Conservation (phyloP, 2,888 invertebrate species). For the Drosophila incognita region DNA sequence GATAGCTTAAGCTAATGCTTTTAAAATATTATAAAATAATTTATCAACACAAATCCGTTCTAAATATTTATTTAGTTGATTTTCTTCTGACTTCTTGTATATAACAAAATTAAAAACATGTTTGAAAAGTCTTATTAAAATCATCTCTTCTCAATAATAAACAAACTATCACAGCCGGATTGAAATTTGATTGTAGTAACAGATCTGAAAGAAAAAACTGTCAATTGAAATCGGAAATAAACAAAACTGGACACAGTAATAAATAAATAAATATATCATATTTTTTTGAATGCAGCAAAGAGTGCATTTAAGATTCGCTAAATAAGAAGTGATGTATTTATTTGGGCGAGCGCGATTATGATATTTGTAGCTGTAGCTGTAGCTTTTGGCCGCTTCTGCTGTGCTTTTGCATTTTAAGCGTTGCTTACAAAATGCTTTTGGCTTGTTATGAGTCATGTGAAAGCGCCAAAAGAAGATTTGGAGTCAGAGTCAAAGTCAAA, state of each 20-base stretch:
- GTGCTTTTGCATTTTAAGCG: conserved; percentile 68
- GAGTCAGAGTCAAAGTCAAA: conserved; percentile 33
- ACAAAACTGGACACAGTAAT: background rate
- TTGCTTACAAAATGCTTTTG: conserved; percentile 68
- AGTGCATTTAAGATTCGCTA: conserved; percentile 39
- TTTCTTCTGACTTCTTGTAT: background rate
- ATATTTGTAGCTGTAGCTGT: conserved; percentile 52
- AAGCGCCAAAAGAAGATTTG: conserved; percentile 65
- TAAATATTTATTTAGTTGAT: background rate
- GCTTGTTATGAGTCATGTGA: conserved; percentile 80
- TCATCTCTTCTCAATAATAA: background rate
- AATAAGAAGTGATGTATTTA: conserved; percentile 6
- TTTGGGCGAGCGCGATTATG: conserved; percentile 56
- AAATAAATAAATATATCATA: background rate
- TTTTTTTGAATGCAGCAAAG: background rate
- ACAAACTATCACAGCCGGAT: background rate
- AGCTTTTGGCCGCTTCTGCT: conserved; percentile 48
- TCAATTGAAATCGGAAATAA: background rate
- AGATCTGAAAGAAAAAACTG: background rate
- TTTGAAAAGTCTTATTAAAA: background rate
- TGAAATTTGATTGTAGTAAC: background rate
- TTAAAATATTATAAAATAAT: background rate
- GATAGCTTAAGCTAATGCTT: background rate
- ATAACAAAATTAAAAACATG: background rate
- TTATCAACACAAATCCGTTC: background rate